These are phyloP conservation scores for Yponomeuta plumbellus DNA, from an alignment of 2,888 invertebrate genomes.

Conservation along the genomic window DNA sequence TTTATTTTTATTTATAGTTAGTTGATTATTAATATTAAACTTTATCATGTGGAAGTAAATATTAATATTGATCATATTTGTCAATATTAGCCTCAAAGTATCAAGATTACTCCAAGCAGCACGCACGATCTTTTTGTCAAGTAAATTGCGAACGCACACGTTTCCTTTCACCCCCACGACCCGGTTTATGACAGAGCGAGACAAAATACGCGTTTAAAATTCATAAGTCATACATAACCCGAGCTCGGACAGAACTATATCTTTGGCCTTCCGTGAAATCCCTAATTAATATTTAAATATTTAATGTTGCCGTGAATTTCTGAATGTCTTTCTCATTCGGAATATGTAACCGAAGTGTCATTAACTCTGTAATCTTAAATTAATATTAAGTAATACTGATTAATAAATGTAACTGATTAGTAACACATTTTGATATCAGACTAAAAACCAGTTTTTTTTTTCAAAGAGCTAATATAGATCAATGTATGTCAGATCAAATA, in stretches of 20 bases:
- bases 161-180: constrained; percentile 24
- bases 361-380: too few species aligned
- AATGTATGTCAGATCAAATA: too few species aligned
- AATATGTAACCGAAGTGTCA: not conserved
- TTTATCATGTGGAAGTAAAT: too few species aligned
- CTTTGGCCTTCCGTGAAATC: not conserved
- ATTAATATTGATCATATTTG: too few species aligned
- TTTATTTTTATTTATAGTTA: not conserved
- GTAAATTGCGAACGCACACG: constrained; percentile 22
- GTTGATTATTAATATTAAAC: too few species aligned
- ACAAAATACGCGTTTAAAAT: constrained; percentile 13
- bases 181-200: constrained; percentile 18
- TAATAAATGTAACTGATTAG: too few species aligned
- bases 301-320: not conserved
- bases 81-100: constrained; percentile 31
- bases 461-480: too few species aligned
- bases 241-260: not conserved
- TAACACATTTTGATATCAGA: too few species aligned
- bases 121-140: constrained; percentile 39
- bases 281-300: not conserved
- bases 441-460: too few species aligned
- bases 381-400: too few species aligned
- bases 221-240: constrained; percentile 1
- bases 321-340: not conserved
- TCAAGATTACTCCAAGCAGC: constrained; percentile 36